Base-by-base conservation (phyloP, 2,888 invertebrate species). In the Polymixis lichenea region DNA sequence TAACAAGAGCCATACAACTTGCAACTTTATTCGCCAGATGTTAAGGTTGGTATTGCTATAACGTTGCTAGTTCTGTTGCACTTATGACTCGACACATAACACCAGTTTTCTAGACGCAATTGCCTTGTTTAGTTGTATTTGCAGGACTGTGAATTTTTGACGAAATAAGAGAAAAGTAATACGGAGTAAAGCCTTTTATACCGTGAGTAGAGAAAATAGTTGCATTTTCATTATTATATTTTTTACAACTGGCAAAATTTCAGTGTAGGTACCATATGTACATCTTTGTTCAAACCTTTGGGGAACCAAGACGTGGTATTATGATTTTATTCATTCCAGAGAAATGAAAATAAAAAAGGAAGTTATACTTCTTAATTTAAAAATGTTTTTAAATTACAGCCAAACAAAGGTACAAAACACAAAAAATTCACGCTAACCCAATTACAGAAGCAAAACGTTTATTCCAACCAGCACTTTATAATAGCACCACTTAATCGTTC, bases 401-500 rank as follows among this genome's bases (percentile, higher is more conserved):
- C 1, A 51, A 65, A 80, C 8, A 72, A 71, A 80, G 15, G 32
- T 58, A 46, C 0, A 32, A 71, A 69, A 49, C 1, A 62, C 22
- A 58, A 58, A 79, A 70, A 71, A 38, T 65, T 75, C 6, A 46
- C 32, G 38, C 60, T 68, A 65, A 83, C 71, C 68, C 65, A 85
- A 75, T 70, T 75, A 72, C 32, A 75, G 62, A 60, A 55, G 15
- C 13, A 75, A 91, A 89, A 90, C 89, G 77, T 89, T 87, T 87
- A 86, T 84, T 86, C 77, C 76, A 84, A 73, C 82, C 74, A 80
- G 82, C 72, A 80, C 77, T 87, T 82, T 83, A 82, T 89, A 92
- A 92, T 90, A 90, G 89, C 72, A 69, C 84, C 88, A 89, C 88
- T 93, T 92, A 91, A 91, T 92, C 87, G 90, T 83, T 58, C 86